These are phyloP conservation scores for Ophiodon elongatus DNA, from an alignment of 2,113 vertebrate species.

Conservation along the genomic window DNA sequence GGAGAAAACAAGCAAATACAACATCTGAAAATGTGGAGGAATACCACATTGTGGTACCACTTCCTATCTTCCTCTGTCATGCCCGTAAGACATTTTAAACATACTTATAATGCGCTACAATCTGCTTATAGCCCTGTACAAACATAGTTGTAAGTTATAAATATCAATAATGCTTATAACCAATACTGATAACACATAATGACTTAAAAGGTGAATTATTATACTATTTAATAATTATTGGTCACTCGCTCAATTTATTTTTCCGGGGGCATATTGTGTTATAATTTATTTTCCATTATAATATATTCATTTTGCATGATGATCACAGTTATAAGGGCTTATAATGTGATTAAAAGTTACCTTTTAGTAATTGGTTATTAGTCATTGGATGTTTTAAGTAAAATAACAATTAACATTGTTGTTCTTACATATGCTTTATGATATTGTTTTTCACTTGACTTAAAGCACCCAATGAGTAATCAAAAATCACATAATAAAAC, in stretches of 20 bases:
- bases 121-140: not conserved
- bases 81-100: not conserved
- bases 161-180: not conserved
- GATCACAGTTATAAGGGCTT: not conserved
- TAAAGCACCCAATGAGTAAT: not conserved
- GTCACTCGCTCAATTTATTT: not conserved
- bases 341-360: not conserved
- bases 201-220: not conserved
- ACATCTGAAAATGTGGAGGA: not conserved
- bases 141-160: not conserved
- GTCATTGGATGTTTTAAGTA: not conserved
- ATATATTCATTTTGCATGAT: not conserved
- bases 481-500: not conserved
- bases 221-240: not conserved
- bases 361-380: not conserved
- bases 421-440: not conserved
- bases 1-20: conserved; percentile 11
- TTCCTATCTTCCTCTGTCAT: not conserved
- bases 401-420: not conserved
- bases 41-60: not conserved
- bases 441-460: not conserved
- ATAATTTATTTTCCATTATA: not conserved
- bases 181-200: not conserved
- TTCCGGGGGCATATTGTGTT: not conserved
- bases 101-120: not conserved